These are phyloP conservation scores for Perccottus glenii DNA, from an alignment of 2,113 vertebrate species.

Conservation along the genomic window DNA sequence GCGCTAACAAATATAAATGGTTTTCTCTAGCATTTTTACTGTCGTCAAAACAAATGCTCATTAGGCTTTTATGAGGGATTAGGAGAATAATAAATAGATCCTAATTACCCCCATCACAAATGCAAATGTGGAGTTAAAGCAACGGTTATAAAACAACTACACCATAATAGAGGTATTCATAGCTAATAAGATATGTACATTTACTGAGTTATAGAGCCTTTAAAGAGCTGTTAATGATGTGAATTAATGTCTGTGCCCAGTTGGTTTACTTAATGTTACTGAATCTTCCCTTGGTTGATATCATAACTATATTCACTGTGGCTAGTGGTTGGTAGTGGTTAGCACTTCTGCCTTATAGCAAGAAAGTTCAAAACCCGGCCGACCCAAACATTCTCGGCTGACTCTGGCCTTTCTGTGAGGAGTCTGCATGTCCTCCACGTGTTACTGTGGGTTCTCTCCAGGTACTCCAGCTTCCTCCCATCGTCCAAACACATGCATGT, in stretches of 20 bases:
- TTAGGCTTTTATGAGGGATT: constrained; percentile 78
- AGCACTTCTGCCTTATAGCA: neutral
- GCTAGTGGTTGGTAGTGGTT: neutral
- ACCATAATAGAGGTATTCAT: constrained; percentile 13
- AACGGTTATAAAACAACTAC: constrained; percentile 55
- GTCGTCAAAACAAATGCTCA: constrained; percentile 81
- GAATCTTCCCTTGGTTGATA: constrained; percentile 14
- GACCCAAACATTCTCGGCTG: no score
- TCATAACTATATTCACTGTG: neutral
- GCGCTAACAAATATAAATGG: constrained; percentile 80
- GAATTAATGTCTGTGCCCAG: constrained; percentile 28
- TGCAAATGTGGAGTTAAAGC: constrained; percentile 72
- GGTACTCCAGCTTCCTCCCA: no score
- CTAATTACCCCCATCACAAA: constrained; percentile 77
- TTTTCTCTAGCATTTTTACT: constrained; percentile 76
- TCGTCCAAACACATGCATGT: no score
- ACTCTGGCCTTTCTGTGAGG: no score
- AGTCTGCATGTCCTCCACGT: no score
- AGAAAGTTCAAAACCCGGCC: no score
- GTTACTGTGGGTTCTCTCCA: no score
- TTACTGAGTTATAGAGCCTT: constrained; percentile 55
- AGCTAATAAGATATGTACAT: constrained; percentile 27
- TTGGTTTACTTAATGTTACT: constrained; percentile 42
- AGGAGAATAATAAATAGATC: constrained; percentile 78
- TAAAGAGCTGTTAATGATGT: constrained; percentile 53